phyloP scores from a whole-genome alignment of 2,113 vertebrate species.

The Hydropotes inermis region DNA sequence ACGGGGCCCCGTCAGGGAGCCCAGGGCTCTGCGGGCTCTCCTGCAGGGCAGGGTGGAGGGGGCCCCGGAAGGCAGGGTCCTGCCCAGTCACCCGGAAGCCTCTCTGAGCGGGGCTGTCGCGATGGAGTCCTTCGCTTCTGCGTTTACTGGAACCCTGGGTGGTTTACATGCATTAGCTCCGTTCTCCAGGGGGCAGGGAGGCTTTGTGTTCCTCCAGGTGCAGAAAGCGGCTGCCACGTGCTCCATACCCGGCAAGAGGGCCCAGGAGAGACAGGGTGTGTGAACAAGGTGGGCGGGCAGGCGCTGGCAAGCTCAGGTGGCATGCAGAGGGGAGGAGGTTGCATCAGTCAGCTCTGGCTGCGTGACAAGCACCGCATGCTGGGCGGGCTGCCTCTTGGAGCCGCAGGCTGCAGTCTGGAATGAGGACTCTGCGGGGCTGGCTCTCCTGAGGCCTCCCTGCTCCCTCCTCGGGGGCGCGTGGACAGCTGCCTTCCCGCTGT shows the following conservation, averaged over 20 bases:
- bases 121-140: background rate
- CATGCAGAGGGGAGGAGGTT: background rate
- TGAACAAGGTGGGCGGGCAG: background rate
- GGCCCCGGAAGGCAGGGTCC: background rate
- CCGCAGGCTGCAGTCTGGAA: background rate
- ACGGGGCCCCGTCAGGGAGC: accelerated
- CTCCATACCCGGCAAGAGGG: background rate
- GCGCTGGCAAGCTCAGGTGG: background rate
- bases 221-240: background rate
- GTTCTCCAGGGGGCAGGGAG: background rate
- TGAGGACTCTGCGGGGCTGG: accelerated
- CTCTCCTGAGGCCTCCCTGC: background rate
- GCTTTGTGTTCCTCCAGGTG: background rate
- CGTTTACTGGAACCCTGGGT: background rate
- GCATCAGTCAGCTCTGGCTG: background rate
- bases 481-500: accelerated
- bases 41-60: no score
- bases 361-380: accelerated
- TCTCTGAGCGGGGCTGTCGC: background rate
- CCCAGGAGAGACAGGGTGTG: accelerated
- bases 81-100: background rate
- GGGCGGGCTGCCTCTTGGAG: no score
- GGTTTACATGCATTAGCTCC: accelerated
- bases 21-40: background rate
- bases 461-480: background rate